Base-by-base conservation (phyloP, 64 coral and sea anemone species). In the Hydrozoanthus tunicans region DNA sequence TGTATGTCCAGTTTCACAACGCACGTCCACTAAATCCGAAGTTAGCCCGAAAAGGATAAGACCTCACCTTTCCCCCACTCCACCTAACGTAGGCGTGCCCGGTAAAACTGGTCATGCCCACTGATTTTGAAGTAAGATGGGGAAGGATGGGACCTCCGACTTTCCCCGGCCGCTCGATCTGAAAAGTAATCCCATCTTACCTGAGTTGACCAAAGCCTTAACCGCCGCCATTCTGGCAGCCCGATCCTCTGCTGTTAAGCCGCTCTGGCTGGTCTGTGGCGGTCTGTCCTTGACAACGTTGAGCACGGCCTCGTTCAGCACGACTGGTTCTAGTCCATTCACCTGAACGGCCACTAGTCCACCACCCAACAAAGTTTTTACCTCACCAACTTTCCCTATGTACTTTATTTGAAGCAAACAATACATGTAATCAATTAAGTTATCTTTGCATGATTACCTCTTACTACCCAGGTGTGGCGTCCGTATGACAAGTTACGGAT, bases 311-410 rank as follows among this genome's bases (percentile, higher is more conserved):
- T 82, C 59, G 12, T 63, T 64, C 58, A 82, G 14, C 80, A 82
- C 23, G 20, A 82, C 11, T 65, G 58, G 26, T 52, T 62, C 26
- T 17, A 13, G 64, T 2, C 51, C 77, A 6, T 66, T 64, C 24
- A 82, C 64, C 80, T 63, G 5, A 15, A 82, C 80, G 15, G 60
- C 80, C 25, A 82, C 80, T 43, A 82, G 64, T 52, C 80, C 80
- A 65, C 64, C 80, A 9, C 80, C 80, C 13, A 82, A 43, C 59
- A 82, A 2, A 64, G 9, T 64, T 82, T 82, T 82, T 61, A 82
- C 80, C 61, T 82, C 80, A 65, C 60, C 80, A 64, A 52, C 23
- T 63, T 52, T 65, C 53, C 80, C 80, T 52, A 82, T 62, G 80
- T 15, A 66, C 80, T 82, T 82, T 59, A 52, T 82, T 82, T 56